phyloP scores from a whole-genome alignment of 2,888 invertebrate genomes.

The Nomada fabriciana region DNA sequence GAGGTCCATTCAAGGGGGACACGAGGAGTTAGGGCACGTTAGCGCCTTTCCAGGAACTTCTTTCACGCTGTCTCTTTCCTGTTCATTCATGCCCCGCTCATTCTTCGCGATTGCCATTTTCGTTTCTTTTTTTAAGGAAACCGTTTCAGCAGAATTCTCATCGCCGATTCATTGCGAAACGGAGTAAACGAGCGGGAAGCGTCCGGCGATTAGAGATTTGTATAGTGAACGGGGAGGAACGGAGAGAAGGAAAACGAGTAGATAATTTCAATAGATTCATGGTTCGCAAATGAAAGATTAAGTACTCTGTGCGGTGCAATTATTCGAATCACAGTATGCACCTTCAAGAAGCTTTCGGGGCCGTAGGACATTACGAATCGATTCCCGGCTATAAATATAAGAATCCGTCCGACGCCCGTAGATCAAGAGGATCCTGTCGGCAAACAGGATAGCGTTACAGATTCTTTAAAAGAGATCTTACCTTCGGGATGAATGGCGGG shows the following conservation, averaged over 20 bases:
- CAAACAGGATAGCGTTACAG: conserved; percentile 82
- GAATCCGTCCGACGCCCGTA: conserved; percentile 25
- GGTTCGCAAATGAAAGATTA: neutral
- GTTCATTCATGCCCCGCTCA: conserved; percentile 36
- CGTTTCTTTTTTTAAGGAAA: neutral
- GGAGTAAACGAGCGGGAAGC: neutral
- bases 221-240: too few relatives aligned
- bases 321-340: too few relatives aligned
- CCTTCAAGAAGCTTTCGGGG: neutral
- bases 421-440: conserved; percentile 70
- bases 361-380: conserved; percentile 35
- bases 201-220: too few relatives aligned
- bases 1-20: conserved; percentile 57
- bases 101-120: conserved; percentile 18
- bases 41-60: conserved; percentile 44
- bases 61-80: conserved; percentile 21
- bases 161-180: neutral
- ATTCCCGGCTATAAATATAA: conserved; percentile 25
- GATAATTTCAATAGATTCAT: neutral
- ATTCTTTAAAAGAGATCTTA: conserved; percentile 75
- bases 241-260: neutral
- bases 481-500: conserved; percentile 71
- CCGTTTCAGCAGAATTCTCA: neutral
- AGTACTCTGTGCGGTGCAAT: neutral
- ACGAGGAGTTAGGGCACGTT: conserved; percentile 41